Conservation (phyloP, 2,113 vertebrate genomes). For the Isurus oxyrinchus region DNA sequence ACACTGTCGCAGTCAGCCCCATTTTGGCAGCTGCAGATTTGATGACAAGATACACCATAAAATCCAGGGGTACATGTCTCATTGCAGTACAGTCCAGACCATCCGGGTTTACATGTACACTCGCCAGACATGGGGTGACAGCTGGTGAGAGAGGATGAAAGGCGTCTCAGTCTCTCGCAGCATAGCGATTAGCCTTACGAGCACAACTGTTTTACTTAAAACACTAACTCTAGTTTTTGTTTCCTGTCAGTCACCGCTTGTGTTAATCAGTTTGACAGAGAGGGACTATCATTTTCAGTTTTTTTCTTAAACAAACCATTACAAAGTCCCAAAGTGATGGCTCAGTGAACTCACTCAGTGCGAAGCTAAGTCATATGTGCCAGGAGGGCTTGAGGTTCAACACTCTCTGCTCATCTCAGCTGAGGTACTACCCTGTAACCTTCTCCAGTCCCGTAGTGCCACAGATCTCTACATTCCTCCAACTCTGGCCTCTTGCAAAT, state of each 20-base stretch:
- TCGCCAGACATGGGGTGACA: conserved; percentile 96
- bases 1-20: conserved; percentile 89
- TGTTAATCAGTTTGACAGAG: neutral
- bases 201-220: conserved; percentile 14
- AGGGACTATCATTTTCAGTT: neutral
- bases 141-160: conserved; percentile 64
- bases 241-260: neutral
- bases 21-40: conserved; percentile 88
- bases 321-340: neutral
- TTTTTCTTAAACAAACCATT: neutral
- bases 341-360: neutral
- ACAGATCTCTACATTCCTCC: neutral
- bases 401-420: neutral
- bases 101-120: conserved; percentile 79
- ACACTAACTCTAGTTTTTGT: conserved; percentile 16
- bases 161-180: conserved; percentile 42
- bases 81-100: conserved; percentile 93
- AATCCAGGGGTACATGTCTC: conserved; percentile 87
- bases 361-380: neutral
- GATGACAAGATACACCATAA: conserved; percentile 78
- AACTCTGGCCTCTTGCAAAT: neutral
- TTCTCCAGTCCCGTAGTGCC: neutral
- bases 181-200: neutral
- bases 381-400: neutral
- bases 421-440: neutral